These are phyloP conservation scores for Agapornis canus DNA, from an alignment of 2,797 vertebrate genomes.

Conservation along the genomic window DNA sequence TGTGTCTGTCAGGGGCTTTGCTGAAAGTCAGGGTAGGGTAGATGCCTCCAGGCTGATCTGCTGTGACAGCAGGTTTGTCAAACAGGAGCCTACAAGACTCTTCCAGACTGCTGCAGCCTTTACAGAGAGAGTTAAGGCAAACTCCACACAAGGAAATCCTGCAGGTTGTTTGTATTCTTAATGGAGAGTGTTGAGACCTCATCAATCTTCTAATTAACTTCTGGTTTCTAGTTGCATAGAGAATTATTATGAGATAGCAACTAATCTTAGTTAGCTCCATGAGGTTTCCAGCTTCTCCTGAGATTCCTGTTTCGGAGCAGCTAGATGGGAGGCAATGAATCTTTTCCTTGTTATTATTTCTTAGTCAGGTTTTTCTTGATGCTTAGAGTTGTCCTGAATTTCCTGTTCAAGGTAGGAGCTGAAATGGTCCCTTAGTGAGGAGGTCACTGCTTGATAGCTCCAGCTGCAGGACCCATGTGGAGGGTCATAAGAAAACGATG, in stretches of 20 bases:
- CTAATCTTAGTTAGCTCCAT: neutral
- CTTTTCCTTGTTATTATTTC: neutral
- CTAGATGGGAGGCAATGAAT: neutral
- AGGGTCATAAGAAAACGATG: neutral
- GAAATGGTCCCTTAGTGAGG: neutral
- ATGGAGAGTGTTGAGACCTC: neutral
- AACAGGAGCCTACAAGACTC: neutral
- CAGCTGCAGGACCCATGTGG: neutral
- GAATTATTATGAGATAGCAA: neutral
- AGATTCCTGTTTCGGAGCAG: neutral
- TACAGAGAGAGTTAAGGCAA: neutral
- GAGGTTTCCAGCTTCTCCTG: neutral
- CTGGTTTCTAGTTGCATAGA: neutral
- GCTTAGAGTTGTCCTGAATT: neutral
- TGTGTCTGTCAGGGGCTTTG: neutral
- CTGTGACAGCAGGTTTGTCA: neutral
- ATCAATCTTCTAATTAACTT: neutral
- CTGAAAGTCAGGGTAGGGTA: neutral
- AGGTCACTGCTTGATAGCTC: neutral
- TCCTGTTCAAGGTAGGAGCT: neutral
- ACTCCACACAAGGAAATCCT: neutral
- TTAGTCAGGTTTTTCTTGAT: neutral
- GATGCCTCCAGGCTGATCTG: neutral
- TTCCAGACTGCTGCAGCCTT: neutral
- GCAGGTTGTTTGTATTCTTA: neutral